A percentile compares a stretch with the other conserved stretches of the same genome.
Conservation (phyloP, 2,888 invertebrate species). For the Nephrocerus scutellatus region DNA sequence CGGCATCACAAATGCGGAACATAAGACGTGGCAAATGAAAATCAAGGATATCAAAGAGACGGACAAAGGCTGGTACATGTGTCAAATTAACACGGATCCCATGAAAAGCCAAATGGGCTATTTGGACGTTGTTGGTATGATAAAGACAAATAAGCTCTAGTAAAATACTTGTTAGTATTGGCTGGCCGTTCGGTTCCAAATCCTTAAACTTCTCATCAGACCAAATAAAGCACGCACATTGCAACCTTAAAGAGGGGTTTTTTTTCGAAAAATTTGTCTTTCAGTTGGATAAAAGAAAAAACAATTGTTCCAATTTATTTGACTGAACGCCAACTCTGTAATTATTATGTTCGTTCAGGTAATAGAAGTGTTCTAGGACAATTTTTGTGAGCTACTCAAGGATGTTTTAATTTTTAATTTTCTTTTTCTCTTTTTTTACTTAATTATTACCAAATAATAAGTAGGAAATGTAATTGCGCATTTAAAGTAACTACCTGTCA, state of each 20-base stretch:
- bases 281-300: neutral
- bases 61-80: conserved; percentile 68
- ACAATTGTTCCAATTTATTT: conserved; percentile 18
- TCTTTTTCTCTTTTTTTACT: too few relatives aligned
- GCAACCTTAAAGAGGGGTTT: conserved; percentile 14
- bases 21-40: conserved; percentile 74
- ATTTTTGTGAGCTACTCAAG: too few relatives aligned
- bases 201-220: conserved; percentile 19
- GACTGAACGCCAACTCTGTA: conserved; percentile 12
- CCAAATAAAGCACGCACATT: conserved; percentile 26
- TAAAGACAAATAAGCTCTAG: neutral
- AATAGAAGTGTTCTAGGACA: too few relatives aligned
- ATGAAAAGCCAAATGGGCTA: conserved; percentile 70
- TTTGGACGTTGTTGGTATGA: conserved; percentile 77
- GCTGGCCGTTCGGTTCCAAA: conserved; percentile 2
- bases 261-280: neutral
- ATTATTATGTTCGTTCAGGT: too few relatives aligned
- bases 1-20: conserved; percentile 69
- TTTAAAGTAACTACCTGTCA: too few relatives aligned
- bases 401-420: too few relatives aligned
- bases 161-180: conserved; percentile 1
- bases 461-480: too few relatives aligned
- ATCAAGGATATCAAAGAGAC: conserved; percentile 70
- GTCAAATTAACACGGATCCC: conserved; percentile 49
- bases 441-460: too few relatives aligned